Base-by-base conservation (phyloP, 2,797 vertebrate genomes). In the Premnoplex brunnescens region DNA sequence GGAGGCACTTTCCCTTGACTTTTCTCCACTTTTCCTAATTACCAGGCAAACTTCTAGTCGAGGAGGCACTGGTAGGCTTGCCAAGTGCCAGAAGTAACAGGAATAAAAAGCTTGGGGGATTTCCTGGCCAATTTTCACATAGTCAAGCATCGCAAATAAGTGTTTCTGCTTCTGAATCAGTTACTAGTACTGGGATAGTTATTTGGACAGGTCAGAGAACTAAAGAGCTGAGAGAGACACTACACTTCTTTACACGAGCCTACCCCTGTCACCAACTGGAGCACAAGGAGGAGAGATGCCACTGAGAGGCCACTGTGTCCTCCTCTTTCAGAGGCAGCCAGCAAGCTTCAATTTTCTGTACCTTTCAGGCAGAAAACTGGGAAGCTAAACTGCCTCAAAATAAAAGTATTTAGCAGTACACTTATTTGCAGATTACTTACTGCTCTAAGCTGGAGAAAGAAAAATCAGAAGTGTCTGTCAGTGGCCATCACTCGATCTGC, bases 81-180 rank as follows among this genome's bases (percentile, higher is more conserved):
- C 85, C 83, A 91, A 86, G 27, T 79, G 76, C 79, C 43, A 91
- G 89, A 85, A 84, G 49, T 89, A 95, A 86, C 30, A 91, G 23
- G 46, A 90, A 62, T 85, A 69, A 81, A 92, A 92, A 67, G 1
- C 18, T 30, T 84, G 58, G 83, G 95, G 93, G 52, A 95, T 95
- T 97, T 96, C 95, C 95, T 34, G 2, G 60, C 7, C 83, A 87
- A 73, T 91, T 94, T 94, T 91, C 71, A 71, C 13, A 2, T 15
- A 86, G 27, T n/a, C 59, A 90, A 18, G 16, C 41, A 82, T 74
- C 49, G 8, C 5, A 90, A 91, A 88, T 59, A 36, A 46, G 21
- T 74, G 17, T 49, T 90, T 93, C 55, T 96, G 11, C 52, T 86
- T 51, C 67, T 91, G 79, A 93, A 88, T 88, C 55, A 72, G 27